phyloP scores from a whole-genome alignment of 2,888 invertebrate species.

The Subacronicta megacephala region DNA sequence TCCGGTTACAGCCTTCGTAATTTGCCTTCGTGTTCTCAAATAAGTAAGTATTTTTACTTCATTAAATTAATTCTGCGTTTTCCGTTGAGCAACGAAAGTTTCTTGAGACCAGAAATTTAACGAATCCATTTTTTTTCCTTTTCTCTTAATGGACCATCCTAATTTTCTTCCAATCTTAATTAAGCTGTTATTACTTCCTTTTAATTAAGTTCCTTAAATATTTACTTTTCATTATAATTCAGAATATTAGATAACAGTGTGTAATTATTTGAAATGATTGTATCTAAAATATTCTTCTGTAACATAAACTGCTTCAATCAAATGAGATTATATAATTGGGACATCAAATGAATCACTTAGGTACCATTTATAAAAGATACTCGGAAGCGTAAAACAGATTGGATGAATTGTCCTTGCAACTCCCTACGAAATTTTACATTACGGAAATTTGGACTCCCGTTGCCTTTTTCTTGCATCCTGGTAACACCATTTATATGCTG shows the following conservation, averaged over 20 bases:
- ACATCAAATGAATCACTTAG: not conserved
- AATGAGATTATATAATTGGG: not conserved
- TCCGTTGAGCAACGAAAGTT: too few relatives aligned
- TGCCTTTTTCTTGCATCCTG: slow-evolving; percentile 9
- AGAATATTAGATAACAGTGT: too few relatives aligned
- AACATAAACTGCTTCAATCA: too few relatives aligned
- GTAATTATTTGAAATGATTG: too few relatives aligned
- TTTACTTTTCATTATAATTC: not conserved
- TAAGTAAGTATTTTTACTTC: too few relatives aligned
- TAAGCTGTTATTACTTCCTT: not conserved
- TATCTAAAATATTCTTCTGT: too few relatives aligned
- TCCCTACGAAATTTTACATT: not conserved
- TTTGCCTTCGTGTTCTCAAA: too few relatives aligned
- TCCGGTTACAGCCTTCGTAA: too few relatives aligned
- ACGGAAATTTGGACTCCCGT: not conserved
- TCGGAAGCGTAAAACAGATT: slow-evolving; percentile 1
- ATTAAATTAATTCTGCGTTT: too few relatives aligned
- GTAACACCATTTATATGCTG: slow-evolving; percentile 17
- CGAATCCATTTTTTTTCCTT: not conserved
- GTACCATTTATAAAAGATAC: slow-evolving; percentile 2
- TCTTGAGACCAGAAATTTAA: not conserved
- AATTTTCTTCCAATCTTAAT: not conserved
- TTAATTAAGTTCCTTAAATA: slow-evolving; percentile 1
- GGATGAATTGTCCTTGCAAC: not conserved
- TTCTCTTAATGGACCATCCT: not conserved